Percentiles rank a stretch among this genome's conserved stretches.
phyloP scores from a whole-genome alignment of 2,797 vertebrate species.

The Lutra lutra region DNA sequence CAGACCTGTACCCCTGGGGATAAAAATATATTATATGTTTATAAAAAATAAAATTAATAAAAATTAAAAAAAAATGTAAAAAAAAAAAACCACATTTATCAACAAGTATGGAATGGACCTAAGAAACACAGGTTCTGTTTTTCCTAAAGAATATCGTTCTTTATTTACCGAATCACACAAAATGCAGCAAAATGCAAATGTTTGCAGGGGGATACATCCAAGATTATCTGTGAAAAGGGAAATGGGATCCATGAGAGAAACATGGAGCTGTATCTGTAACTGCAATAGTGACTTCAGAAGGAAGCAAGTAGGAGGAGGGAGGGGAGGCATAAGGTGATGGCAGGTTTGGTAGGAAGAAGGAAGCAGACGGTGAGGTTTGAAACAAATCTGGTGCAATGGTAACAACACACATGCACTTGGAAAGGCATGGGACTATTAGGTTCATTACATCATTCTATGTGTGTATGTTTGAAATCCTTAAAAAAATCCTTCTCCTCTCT shows the following conservation, averaged over 20 bases:
- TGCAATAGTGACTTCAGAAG: not conserved
- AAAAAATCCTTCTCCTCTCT: not conserved
- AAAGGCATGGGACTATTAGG: not conserved
- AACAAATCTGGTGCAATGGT: not conserved
- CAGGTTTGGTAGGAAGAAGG: not conserved
- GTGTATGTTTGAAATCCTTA: not conserved
- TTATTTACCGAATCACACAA: not conserved
- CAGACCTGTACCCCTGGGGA: too few species aligned
- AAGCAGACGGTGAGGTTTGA: not conserved
- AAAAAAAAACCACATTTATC: slow-evolving; percentile 33
- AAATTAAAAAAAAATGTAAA: too few species aligned
- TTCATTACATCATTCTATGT: not conserved
- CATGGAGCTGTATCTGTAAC: not conserved
- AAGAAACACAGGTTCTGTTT: not conserved
- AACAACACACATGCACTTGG: not conserved
- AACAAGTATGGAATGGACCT: not conserved
- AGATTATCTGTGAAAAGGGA: not conserved
- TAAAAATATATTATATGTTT: too few species aligned
- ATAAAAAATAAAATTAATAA: too few species aligned
- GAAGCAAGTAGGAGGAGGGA: not conserved
- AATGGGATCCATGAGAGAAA: not conserved
- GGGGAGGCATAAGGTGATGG: not conserved
- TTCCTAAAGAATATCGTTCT: slow-evolving; percentile 2
- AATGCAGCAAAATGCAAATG: not conserved
- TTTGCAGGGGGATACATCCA: not conserved